Evolutionary conservation across 2,797 vertebrate genomes (phyloP).

Genomic region (Tokudaia tokunoshimensis): DNA sequence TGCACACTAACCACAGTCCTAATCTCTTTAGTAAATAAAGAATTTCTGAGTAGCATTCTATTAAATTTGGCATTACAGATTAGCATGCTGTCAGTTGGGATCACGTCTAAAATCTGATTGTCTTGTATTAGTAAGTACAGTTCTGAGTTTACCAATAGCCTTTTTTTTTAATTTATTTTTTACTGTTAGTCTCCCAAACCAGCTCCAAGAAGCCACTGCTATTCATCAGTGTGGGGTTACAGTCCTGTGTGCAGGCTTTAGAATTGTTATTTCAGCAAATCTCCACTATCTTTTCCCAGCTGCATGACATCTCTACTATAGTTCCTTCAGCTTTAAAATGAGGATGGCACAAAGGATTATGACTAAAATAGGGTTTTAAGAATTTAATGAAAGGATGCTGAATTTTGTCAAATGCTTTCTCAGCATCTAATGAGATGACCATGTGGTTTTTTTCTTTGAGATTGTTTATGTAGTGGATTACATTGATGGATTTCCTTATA

Average conservation of each 20-base stretch:
- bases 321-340: neutral
- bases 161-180: neutral
- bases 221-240: accelerated
- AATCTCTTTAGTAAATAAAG: constrained; percentile 14
- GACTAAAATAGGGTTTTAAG: neutral
- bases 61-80: neutral
- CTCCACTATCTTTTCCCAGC: neutral
- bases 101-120: neutral
- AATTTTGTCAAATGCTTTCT: too few species aligned
- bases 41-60: neutral
- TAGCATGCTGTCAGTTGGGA: neutral
- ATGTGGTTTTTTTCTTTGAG: too few species aligned
- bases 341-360: neutral
- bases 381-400: too few species aligned
- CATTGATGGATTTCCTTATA: too few species aligned
- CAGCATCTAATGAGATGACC: too few species aligned
- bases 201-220: neutral
- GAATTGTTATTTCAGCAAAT: neutral
- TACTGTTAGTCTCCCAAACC: neutral
- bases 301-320: neutral
- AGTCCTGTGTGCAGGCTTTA: accelerated
- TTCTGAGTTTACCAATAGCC: neutral
- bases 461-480: too few species aligned
- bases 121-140: neutral
- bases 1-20: neutral